Conservation (phyloP, 1,140 invertebrate genomes). For the Lepidurus packardi region DNA sequence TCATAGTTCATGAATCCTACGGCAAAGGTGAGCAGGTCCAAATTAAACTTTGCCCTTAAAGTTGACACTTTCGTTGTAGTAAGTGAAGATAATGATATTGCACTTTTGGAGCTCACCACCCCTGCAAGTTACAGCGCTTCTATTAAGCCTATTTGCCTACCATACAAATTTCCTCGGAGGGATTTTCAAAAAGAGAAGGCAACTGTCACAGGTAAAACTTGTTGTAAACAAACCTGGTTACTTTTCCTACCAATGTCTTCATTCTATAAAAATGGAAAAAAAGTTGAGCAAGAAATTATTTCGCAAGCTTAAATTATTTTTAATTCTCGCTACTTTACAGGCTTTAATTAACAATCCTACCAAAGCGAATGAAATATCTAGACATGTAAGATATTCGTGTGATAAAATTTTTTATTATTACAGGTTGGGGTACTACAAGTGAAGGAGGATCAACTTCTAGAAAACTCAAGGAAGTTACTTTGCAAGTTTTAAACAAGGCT, state of each 20-base stretch:
- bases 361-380: too few species aligned
- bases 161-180: background rate
- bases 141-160: conserved; percentile 35
- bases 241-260: background rate
- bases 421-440: conserved; percentile 25
- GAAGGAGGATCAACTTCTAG: conserved; percentile 1
- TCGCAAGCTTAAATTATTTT: too few species aligned
- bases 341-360: too few species aligned
- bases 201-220: conserved; percentile 23
- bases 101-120: conserved; percentile 31
- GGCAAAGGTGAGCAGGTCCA: background rate
- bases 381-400: too few species aligned
- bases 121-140: conserved; percentile 33
- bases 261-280: background rate
- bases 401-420: background rate
- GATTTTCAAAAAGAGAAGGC: conserved; percentile 5
- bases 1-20: background rate
- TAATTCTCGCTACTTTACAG: too few species aligned
- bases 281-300: background rate
- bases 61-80: background rate
- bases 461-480: conserved; percentile 18
- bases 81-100: conserved; percentile 34
- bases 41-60: background rate
- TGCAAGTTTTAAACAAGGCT: conserved; percentile 24
- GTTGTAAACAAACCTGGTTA: background rate